Percentiles rank a stretch among this genome's conserved stretches.
phyloP scores from a whole-genome alignment of 2,888 invertebrate species.

The Cheilosia soror region DNA sequence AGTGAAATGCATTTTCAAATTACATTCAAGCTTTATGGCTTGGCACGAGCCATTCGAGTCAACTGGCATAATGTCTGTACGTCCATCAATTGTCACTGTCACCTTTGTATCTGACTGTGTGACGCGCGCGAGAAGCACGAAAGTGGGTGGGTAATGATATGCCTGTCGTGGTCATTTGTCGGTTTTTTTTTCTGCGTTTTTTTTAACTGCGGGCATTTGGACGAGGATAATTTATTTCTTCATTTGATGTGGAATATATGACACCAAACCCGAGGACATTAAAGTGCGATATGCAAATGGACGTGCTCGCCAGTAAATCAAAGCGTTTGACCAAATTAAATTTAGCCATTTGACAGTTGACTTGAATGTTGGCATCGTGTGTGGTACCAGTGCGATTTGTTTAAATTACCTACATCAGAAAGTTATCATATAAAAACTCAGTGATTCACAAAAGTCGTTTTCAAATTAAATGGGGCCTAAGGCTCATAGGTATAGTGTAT shows the following conservation, averaged over 20 bases:
- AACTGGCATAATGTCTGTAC: slow-evolving; percentile 45
- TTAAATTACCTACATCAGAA: too few species aligned
- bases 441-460: too few species aligned
- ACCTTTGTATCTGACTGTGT: slow-evolving; percentile 35
- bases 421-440: too few species aligned
- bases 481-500: too few species aligned
- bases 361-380: slow-evolving; percentile 14
- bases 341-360: neutral
- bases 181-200: neutral
- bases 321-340: slow-evolving; percentile 31
- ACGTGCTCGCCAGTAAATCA: slow-evolving; percentile 58
- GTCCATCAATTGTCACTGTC: slow-evolving; percentile 66
- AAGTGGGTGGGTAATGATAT: slow-evolving; percentile 65
- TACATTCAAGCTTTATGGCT: slow-evolving; percentile 18
- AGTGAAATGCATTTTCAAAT: slow-evolving; percentile 46
- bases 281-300: slow-evolving; percentile 40
- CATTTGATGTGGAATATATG: slow-evolving; percentile 51
- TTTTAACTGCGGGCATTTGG: neutral
- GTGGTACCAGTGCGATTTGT: neutral
- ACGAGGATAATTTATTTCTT: slow-evolving; percentile 57
- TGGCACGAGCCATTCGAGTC: slow-evolving; percentile 68
- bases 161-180: slow-evolving; percentile 45
- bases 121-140: slow-evolving; percentile 29
- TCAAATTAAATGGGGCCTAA: too few species aligned
- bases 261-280: slow-evolving; percentile 58